A percentile compares a stretch with the other conserved stretches of the same genome.
Conservation (phyloP, 92 coral and sea anemone genomes). For the Meandrina meandrites region DNA sequence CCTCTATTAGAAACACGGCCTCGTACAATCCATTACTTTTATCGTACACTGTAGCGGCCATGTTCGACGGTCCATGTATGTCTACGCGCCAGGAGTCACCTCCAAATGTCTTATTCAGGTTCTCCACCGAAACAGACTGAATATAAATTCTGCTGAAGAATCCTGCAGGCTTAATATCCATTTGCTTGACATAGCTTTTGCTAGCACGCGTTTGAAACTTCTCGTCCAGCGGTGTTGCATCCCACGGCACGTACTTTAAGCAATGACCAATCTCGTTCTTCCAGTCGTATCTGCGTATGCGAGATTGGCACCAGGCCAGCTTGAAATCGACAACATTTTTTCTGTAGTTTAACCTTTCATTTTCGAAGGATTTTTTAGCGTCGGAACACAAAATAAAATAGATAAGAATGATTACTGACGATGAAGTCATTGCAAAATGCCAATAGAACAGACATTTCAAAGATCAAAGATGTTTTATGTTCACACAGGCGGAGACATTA, state of each 20-base stretch:
- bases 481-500: neutral
- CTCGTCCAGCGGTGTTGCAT: slow-evolving; percentile 13
- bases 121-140: slow-evolving; percentile 58
- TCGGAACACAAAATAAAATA: neutral
- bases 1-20: slow-evolving; percentile 67
- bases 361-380: slow-evolving; percentile 27
- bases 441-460: slow-evolving; percentile 22
- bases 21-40: slow-evolving; percentile 71
- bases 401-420: neutral
- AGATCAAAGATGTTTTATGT: neutral
- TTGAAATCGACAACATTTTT: slow-evolving; percentile 41
- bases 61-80: slow-evolving; percentile 72
- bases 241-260: slow-evolving; percentile 46
- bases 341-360: slow-evolving; percentile 31
- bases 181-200: slow-evolving; percentile 36
- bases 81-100: slow-evolving; percentile 82
- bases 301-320: slow-evolving; percentile 68
- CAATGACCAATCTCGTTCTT: slow-evolving; percentile 63
- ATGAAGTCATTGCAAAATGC: slow-evolving; percentile 19
- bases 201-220: slow-evolving; percentile 51
- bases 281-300: slow-evolving; percentile 77
- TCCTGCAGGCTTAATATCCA: slow-evolving; percentile 65
- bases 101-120: slow-evolving; percentile 59
- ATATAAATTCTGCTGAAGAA: slow-evolving; percentile 56
- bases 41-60: slow-evolving; percentile 78